Evolutionary conservation across 2,888 invertebrate genomes (phyloP).

Genomic region (Tiphia femorata): DNA sequence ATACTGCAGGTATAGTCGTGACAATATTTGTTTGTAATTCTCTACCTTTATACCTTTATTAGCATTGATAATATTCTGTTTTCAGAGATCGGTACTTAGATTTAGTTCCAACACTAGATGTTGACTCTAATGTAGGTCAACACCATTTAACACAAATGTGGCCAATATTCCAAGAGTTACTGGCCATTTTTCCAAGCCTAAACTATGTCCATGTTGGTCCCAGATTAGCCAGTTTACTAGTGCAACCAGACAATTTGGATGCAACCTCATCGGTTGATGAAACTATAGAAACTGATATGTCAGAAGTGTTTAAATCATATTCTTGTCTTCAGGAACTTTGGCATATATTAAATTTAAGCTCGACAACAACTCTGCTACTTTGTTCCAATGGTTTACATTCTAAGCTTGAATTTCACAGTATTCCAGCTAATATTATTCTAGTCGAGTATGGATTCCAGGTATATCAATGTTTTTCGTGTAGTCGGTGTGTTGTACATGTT

Average conservation of each 20-base stretch:
- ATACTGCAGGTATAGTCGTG: slow-evolving; percentile 67
- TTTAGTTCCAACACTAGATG: slow-evolving; percentile 72
- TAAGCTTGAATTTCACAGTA: slow-evolving; percentile 64
- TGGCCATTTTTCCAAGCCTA: slow-evolving; percentile 71
- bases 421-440: slow-evolving; percentile 72
- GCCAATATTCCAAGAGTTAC: slow-evolving; percentile 71
- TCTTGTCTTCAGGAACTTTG: slow-evolving; percentile 68
- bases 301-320: slow-evolving; percentile 64
- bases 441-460: slow-evolving; percentile 75
- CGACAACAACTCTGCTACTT: slow-evolving; percentile 67
- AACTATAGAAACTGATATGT: slow-evolving; percentile 66
- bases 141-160: slow-evolving; percentile 71
- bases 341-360: slow-evolving; percentile 68
- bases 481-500: not conserved
- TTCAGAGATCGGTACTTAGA: slow-evolving; percentile 70
- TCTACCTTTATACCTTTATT: not conserved
- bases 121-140: slow-evolving; percentile 70
- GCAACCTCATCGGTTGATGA: slow-evolving; percentile 61
- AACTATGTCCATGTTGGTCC: slow-evolving; percentile 74
- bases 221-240: slow-evolving; percentile 71
- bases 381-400: slow-evolving; percentile 70
- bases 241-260: slow-evolving; percentile 67
- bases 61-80: slow-evolving; percentile 14
- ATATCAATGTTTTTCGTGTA: slow-evolving; percentile 12
- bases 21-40: not conserved